Evolutionary conservation across 2,113 vertebrate species (phyloP).

Genomic region (Hippocampus abdominalis): DNA sequence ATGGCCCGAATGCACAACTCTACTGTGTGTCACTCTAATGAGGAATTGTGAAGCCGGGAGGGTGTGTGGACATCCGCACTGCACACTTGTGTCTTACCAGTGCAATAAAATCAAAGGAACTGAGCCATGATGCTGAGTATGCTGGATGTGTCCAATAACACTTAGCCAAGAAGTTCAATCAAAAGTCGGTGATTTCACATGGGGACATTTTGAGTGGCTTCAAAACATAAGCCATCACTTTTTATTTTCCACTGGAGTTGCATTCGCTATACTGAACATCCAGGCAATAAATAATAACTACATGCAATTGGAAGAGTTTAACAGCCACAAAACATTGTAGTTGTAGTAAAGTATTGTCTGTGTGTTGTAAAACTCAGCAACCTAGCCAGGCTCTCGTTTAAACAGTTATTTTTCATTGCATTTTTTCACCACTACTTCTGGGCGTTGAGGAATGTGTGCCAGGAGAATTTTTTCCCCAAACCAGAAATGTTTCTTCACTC

Average conservation of each 20-base stretch:
- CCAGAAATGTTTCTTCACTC: neutral
- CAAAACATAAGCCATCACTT: conserved; percentile 21
- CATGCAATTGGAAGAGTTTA: neutral
- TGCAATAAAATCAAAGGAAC: conserved; percentile 49
- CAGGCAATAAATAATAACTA: conserved; percentile 4
- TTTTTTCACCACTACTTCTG: neutral
- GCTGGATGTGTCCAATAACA: conserved; percentile 32
- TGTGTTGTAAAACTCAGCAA: neutral
- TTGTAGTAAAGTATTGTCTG: neutral
- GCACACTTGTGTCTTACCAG: conserved; percentile 37
- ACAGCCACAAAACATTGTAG: neutral
- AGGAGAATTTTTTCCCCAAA: neutral
- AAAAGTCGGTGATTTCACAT: conserved; percentile 26
- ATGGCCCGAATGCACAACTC: conserved; percentile 7
- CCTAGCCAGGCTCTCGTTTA: neutral
- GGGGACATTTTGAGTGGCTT: conserved; percentile 6
- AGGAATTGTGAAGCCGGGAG: conserved; percentile 23
- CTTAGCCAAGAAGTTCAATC: conserved; percentile 38
- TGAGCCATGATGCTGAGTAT: conserved; percentile 44
- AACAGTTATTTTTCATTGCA: neutral
- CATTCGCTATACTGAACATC: neutral
- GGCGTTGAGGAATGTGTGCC: neutral
- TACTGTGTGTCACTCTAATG: conserved; percentile 35
- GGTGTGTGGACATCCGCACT: conserved; percentile 31
- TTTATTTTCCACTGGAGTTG: conserved; percentile 5